Conservation (phyloP, 2,797 vertebrate genomes). For the Helostoma temminkii region DNA sequence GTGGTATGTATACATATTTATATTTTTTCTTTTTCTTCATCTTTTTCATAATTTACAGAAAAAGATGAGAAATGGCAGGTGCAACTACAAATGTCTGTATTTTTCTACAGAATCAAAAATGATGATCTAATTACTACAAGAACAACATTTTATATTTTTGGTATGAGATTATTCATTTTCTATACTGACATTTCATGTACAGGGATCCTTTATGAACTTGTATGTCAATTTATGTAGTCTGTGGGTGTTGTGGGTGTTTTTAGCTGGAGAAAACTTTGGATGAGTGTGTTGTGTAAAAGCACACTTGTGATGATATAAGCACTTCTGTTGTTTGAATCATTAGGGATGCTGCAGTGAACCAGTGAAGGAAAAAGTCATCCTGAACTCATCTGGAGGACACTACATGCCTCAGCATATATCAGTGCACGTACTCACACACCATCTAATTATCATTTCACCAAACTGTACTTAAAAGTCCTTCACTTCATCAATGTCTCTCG, state of each 20-base stretch:
- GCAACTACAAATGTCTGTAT: background rate
- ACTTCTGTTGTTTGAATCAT: conserved; percentile 75
- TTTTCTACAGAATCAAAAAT: no score
- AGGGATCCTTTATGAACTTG: conserved; percentile 19
- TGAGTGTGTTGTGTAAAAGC: conserved; percentile 64
- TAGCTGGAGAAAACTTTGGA: conserved; percentile 46
- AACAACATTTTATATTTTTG: background rate
- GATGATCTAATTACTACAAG: no score
- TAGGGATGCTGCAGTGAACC: conserved; percentile 60
- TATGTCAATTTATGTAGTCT: conserved; percentile 46
- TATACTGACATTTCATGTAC: conserved; percentile 23
- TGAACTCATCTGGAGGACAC: conserved; percentile 58
- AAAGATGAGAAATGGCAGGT: no score
- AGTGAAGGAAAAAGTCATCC: conserved; percentile 63
- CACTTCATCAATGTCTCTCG: conserved; percentile 45
- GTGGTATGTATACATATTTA: no score
- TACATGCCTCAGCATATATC: conserved; percentile 65
- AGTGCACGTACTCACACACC: conserved; percentile 34
- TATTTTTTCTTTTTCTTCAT: no score
- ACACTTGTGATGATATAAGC: conserved; percentile 75
- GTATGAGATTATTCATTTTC: background rate
- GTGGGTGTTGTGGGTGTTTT: conserved; percentile 57
- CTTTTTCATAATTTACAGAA: no score
- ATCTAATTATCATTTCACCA: conserved; percentile 47
- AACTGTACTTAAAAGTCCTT: conserved; percentile 8